Evolutionary conservation across 2,797 vertebrate genomes (phyloP).

Genomic region (Trematomus bernacchii): DNA sequence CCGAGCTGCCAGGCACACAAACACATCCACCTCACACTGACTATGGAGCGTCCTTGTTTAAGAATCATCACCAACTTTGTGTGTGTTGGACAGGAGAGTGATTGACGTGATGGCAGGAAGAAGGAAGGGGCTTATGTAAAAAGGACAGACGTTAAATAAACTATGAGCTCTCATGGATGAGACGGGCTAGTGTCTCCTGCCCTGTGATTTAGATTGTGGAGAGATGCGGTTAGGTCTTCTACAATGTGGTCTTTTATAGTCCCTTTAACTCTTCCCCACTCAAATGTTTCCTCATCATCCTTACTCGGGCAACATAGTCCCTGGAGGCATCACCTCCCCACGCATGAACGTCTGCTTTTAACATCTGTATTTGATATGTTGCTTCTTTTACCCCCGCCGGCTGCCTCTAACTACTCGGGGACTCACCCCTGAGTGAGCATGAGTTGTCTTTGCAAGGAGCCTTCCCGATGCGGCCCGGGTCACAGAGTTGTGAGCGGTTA

Average conservation of each 20-base stretch:
- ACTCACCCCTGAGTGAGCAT: slow-evolving; percentile 32
- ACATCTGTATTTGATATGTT: slow-evolving; percentile 72
- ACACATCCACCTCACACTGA: slow-evolving; percentile 7
- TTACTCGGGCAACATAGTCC: slow-evolving; percentile 29
- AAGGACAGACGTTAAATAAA: slow-evolving; percentile 62
- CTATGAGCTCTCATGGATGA: slow-evolving; percentile 11
- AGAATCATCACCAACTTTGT: slow-evolving; percentile 18
- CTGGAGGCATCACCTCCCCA: slow-evolving; percentile 35
- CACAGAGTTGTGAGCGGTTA: slow-evolving; percentile 30
- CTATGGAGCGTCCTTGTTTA: slow-evolving; percentile 41
- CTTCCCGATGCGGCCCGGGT: slow-evolving; percentile 40
- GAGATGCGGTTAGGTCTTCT: slow-evolving; percentile 32
- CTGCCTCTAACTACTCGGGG: slow-evolving; percentile 19
- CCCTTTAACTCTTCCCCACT: slow-evolving; percentile 10
- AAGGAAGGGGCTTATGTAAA: slow-evolving; percentile 53
- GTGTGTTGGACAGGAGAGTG: slow-evolving; percentile 25
- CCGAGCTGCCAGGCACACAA: slow-evolving; percentile 9
- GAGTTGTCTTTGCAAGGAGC: slow-evolving; percentile 26
- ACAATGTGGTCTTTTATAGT: slow-evolving; percentile 31
- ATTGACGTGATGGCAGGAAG: slow-evolving; percentile 53
- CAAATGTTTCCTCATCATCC: slow-evolving; percentile 4
- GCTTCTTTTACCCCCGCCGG: slow-evolving; percentile 32
- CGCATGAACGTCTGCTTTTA: slow-evolving; percentile 60
- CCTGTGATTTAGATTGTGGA: slow-evolving; percentile 3
- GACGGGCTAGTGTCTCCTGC: slow-evolving; percentile 14